These are phyloP conservation scores for Vombatus ursinus DNA, from an alignment of 2,113 vertebrate genomes.

Conservation along the genomic window DNA sequence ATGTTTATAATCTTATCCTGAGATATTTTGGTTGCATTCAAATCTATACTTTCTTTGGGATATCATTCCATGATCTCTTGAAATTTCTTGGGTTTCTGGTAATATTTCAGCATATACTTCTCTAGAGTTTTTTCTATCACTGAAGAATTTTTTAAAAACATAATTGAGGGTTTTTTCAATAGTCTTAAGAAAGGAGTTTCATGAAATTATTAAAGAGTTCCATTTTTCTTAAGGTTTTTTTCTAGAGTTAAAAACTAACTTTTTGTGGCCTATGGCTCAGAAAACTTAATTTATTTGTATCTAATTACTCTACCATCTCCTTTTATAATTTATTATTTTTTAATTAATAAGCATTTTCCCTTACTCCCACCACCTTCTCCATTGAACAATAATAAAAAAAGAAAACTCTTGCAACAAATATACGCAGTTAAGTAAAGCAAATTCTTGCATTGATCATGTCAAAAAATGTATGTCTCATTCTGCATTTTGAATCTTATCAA, in stretches of 20 bases:
- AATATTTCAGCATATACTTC: neutral
- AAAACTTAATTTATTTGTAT: neutral
- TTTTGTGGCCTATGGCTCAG: neutral
- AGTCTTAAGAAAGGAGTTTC: neutral
- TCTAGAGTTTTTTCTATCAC: neutral
- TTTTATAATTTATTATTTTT: neutral
- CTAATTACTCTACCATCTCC: neutral
- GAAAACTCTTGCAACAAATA: neutral
- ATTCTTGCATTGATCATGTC: neutral
- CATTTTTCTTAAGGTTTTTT: neutral
- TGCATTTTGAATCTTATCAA: neutral
- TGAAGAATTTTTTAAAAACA: neutral
- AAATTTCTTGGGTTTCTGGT: neutral
- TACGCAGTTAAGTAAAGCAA: neutral
- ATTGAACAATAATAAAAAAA: neutral
- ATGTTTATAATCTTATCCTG: no score
- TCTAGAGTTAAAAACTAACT: neutral
- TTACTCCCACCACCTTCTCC: neutral
- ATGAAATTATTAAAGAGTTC: neutral
- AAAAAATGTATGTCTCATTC: neutral
- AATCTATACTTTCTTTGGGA: neutral
- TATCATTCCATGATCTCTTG: neutral
- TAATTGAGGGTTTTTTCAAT: neutral
- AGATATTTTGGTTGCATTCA: neutral
- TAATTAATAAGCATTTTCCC: neutral